Evolutionary conservation across 2,888 invertebrate species (phyloP), one percentile per base, ranked within the genome.

Genomic region (Epistrophella euchroma): DNA sequence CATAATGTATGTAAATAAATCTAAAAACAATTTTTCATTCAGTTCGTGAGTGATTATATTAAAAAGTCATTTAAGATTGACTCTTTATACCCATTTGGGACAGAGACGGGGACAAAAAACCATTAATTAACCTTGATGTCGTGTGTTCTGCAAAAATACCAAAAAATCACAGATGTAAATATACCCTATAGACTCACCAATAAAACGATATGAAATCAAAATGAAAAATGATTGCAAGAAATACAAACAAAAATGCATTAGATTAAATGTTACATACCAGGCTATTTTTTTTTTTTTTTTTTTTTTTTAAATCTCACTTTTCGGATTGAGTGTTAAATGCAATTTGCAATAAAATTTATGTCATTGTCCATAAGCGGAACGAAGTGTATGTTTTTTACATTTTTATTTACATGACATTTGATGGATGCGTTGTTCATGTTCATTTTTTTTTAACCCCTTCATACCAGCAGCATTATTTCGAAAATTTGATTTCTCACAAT

Each of bases 11-110:
- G 74, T 86, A 86, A 81, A 81, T 88, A 77, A 88, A 85, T 79
- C 64, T 77, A 81, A 81, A 77, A 66, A 64, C 77, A 43, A 85
- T 85, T 86, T 81, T 78, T 85, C 77, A 76, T 83, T 80, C 25
- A 77, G 83, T 87, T 60, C 71, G 50, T 76, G 73, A 71, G 64
- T 71, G 68, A 73, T 81, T 85, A 77, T 71, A 70, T 77, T 87
- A 55, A 85, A 68, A 68, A 81, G 76, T 77, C 76, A 73, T 68
- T 76, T 55, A 43, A 22, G 75, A 52, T 50, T 80, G 52, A 75
- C 28, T 66, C 32, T 56, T 74, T 32, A 32, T n/a, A n/a, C n/a
- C 73, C 76, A 56, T 68, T 68, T 70, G 71, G 52, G 77, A 76
- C 68, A 28, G 7, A 17, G 28, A 17, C 5, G 19, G 37, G n/a